Evolutionary conservation across 2,797 vertebrate genomes (phyloP).

Genomic region (Anas georgica): DNA sequence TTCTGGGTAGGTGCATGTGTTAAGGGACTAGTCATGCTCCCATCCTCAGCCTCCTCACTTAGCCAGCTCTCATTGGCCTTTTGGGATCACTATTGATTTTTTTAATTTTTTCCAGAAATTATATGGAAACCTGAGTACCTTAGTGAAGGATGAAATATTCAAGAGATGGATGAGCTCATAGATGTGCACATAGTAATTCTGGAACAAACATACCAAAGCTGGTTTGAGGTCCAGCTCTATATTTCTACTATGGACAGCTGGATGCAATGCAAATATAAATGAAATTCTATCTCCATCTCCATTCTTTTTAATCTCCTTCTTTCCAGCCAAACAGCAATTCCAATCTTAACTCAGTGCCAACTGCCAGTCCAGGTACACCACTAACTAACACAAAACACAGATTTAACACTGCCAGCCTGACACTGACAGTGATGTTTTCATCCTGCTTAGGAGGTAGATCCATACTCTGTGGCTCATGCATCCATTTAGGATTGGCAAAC

Average conservation of each 20-base stretch:
- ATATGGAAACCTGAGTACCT: too few relatives aligned
- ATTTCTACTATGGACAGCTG: neutral
- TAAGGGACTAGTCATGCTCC: neutral
- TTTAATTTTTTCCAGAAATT: too few relatives aligned
- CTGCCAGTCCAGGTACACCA: neutral
- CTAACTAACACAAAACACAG: neutral
- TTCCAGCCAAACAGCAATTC: neutral
- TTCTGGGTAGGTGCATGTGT: neutral
- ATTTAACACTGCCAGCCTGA: neutral
- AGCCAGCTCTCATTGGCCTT: neutral
- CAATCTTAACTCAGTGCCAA: neutral
- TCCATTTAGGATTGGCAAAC: neutral
- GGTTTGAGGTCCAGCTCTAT: neutral
- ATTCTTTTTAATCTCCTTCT: rapidly evolving
- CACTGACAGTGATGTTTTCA: neutral
- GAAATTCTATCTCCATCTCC: neutral
- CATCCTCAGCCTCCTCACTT: neutral
- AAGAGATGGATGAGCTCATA: too few relatives aligned
- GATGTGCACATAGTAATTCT: neutral
- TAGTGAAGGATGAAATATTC: too few relatives aligned
- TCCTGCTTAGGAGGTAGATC: neutral
- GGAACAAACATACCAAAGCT: neutral
- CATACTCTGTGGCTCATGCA: neutral
- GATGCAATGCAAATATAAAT: neutral
- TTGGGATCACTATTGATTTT: neutral